Base-by-base conservation (phyloP, 2,113 vertebrate genomes). In the Microcebus tavaratra region DNA sequence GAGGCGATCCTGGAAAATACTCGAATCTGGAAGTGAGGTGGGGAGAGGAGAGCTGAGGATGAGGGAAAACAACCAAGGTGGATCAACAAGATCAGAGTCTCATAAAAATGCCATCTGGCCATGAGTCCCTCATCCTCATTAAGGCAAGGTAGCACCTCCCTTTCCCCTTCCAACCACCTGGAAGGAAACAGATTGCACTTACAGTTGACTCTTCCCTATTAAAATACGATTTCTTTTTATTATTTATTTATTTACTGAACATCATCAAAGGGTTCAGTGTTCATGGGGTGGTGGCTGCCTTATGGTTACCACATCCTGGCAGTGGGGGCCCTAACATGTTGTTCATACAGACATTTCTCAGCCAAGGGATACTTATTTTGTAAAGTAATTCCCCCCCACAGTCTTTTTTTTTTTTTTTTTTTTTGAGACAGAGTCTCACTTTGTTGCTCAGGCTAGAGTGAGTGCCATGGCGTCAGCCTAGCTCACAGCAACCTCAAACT, bases 321-420 rank as follows among this genome's bases (percentile, higher is more conserved):
- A 11, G 50, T 20, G n/a, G 63, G 36, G 31, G 15, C 57, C 48
- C 42, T 50, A 42, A 80, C 13, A 39, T 79, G 61, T 73, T 82
- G 36, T 79, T 42, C 80, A 88, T n/a, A 48, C 15, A 83, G 88
- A 9, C 34, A 48, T 73, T 94, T 95, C 91, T 91, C 78, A 92
- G 73, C 29, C 67, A 94, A 42, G 17, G 80, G 34, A 83, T 84
- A 70, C n/a, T 86, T 80, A 57, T 76, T 89, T 50, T 63, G n/a
- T 59, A 63, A 86, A 42, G 61, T 72, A 42, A 70, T 73, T 94
- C 79, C 55, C 55, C 39, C 25, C 5, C 12, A 8, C 8, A 75
- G 5, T 59, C 61, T 94, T 75, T n/a, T n/a, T n/a, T n/a, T n/a
- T n/a, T n/a, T n/a, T n/a, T n/a, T n/a, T n/a, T n/a, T n/a, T n/a